A percentile compares a stretch with the other conserved stretches of the same genome.
Evolutionary conservation across 2,888 invertebrate species (phyloP).

Genomic region (Piscicola geometra): DNA sequence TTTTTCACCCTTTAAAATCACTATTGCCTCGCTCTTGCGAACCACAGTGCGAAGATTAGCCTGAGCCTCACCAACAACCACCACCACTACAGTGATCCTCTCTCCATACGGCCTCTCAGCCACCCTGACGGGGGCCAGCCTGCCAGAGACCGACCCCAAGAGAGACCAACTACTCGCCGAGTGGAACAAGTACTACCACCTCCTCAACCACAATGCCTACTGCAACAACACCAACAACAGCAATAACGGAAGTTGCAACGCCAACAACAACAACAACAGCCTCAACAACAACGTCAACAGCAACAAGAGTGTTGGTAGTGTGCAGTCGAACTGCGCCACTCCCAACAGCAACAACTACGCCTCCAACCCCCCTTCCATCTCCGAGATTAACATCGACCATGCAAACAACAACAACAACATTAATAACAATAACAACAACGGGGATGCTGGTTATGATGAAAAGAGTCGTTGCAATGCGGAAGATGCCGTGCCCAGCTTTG

Average conservation of each 20-base stretch:
- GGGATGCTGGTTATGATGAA: no score
- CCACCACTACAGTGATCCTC: conserved; percentile 70
- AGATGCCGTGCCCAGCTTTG: conserved; percentile 60
- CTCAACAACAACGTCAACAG: background rate
- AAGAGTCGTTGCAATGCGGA: background rate
- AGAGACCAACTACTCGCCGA: conserved; percentile 79
- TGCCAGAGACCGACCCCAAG: conserved; percentile 59
- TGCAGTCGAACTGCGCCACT: conserved; percentile 14
- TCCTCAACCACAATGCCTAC: conserved; percentile 35
- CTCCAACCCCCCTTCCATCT: background rate
- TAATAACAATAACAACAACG: no score
- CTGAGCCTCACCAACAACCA: background rate
- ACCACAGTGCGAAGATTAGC: no score
- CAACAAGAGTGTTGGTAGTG: conserved; percentile 1
- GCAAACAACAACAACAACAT: background rate
- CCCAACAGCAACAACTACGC: conserved; percentile 6
- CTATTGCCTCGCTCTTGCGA: no score
- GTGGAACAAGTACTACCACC: conserved; percentile 82
- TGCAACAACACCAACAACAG: background rate
- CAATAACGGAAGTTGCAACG: background rate
- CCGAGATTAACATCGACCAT: background rate
- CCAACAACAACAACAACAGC: background rate
- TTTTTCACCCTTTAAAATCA: background rate
- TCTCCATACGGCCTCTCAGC: conserved; percentile 92
- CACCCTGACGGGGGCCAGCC: conserved; percentile 78